Percentiles rank a stretch among this genome's conserved stretches.
Evolutionary conservation across 2,888 invertebrate genomes (phyloP).

Genomic region (Drepanosiphum platanoidis): DNA sequence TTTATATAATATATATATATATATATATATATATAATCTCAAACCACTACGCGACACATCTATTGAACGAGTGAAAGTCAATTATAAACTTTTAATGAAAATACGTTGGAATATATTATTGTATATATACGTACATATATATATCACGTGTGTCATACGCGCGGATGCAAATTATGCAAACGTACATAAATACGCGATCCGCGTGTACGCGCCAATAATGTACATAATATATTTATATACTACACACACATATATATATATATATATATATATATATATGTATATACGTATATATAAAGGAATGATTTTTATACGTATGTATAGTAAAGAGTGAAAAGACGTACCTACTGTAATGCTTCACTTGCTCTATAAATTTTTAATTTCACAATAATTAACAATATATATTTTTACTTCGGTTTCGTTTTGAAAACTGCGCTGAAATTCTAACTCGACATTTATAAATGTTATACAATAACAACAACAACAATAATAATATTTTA

Average conservation of each 20-base stretch:
- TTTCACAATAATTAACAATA: slow-evolving; percentile 43
- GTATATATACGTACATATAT: neutral
- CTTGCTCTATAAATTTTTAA: slow-evolving; percentile 35
- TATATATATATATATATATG: neutral
- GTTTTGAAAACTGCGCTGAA: slow-evolving; percentile 40
- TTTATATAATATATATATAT: neutral
- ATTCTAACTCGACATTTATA: slow-evolving; percentile 55
- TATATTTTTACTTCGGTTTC: slow-evolving; percentile 20
- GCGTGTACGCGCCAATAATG: neutral
- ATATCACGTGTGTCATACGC: no score
- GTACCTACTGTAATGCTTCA: slow-evolving; percentile 4
- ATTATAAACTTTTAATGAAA: neutral
- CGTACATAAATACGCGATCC: no score
- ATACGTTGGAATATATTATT: neutral
- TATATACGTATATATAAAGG: neutral
- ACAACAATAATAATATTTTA: slow-evolving; percentile 55
- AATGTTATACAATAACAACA: slow-evolving; percentile 62
- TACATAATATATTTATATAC: no score
- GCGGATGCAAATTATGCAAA: no score
- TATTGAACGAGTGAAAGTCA: slow-evolving; percentile 30
- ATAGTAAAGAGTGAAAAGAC: slow-evolving; percentile 39
- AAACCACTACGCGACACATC: slow-evolving; percentile 6
- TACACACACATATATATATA: neutral
- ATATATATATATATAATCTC: slow-evolving; percentile 1
- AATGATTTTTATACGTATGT: neutral